Conservation (phyloP, 2,888 invertebrate genomes). For the Archips crataeganus region DNA sequence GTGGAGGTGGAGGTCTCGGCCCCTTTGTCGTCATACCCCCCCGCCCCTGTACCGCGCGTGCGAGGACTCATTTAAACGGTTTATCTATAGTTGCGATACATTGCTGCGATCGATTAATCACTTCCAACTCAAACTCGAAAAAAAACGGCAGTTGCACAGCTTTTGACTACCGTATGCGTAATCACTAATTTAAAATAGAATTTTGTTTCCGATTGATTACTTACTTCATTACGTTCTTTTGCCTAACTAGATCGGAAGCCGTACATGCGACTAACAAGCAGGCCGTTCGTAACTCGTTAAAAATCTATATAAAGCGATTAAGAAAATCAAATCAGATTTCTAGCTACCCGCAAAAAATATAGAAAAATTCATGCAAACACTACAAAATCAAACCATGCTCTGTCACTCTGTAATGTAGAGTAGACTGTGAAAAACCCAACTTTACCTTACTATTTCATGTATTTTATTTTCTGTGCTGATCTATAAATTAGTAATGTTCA, state of each 20-base stretch:
- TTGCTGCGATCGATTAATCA: no score
- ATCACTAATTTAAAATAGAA: background rate
- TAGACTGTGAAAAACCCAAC: background rate
- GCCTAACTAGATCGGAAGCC: background rate
- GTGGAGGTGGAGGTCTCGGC: no score
- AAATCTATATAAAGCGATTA: background rate
- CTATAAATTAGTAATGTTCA: background rate
- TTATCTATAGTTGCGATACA: no score
- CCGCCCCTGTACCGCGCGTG: no score
- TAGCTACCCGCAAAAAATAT: background rate
- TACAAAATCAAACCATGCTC: conserved; percentile 31
- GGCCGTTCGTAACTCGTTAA: conserved; percentile 1
- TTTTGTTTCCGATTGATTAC: background rate
- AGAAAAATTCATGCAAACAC: conserved; percentile 13
- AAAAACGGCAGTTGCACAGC: no score
- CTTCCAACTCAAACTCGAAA: no score
- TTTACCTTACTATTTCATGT: conserved; percentile 1
- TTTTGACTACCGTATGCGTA: no score
- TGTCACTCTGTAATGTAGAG: background rate
- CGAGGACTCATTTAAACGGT: no score
- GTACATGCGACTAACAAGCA: conserved; percentile 6
- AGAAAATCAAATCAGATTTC: background rate
- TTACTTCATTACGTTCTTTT: background rate
- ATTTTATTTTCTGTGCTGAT: background rate
- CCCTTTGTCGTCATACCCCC: no score